phyloP scores from a whole-genome alignment of 2,113 vertebrate genomes.

The Vanacampus margaritifer region DNA sequence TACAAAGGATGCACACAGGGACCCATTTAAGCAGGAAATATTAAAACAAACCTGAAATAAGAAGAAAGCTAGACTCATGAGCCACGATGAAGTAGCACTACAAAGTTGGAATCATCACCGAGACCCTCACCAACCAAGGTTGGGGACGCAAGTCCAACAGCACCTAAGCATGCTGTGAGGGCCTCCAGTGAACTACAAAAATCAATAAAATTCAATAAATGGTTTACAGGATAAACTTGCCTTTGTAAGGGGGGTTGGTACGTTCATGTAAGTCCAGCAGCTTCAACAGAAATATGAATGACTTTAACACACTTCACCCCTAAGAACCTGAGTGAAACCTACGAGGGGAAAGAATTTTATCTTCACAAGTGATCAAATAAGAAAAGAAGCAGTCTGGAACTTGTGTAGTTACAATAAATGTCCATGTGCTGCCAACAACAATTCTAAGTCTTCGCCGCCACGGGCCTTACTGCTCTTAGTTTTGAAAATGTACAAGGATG shows the following conservation, averaged over 20 bases:
- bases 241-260: slow-evolving; percentile 90
- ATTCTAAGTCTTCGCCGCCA: slow-evolving; percentile 81
- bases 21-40: slow-evolving; percentile 74
- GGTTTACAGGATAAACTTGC: slow-evolving; percentile 96
- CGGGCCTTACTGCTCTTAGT: slow-evolving; percentile 84
- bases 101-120: slow-evolving; percentile 72
- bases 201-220: slow-evolving; percentile 39
- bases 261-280: slow-evolving; percentile 97
- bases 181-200: slow-evolving; percentile 78
- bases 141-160: slow-evolving; percentile 99
- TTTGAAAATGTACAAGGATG: slow-evolving; percentile 71
- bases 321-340: slow-evolving; percentile 99
- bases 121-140: slow-evolving; percentile 97
- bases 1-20: slow-evolving; percentile 92
- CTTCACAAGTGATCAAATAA: slow-evolving; percentile 92
- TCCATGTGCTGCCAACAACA: slow-evolving; percentile 78
- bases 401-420: slow-evolving; percentile 81
- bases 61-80: slow-evolving; percentile 84
- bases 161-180: slow-evolving; percentile 92
- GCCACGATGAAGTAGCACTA: slow-evolving; percentile 80
- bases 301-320: slow-evolving; percentile 98
- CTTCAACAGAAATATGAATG: slow-evolving; percentile 97
- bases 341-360: slow-evolving; percentile 81
- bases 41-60: slow-evolving; percentile 83
- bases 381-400: slow-evolving; percentile 65